Percentiles rank a stretch among this genome's conserved stretches.
Evolutionary conservation across 2,888 invertebrate species (phyloP).

Genomic region (Synergus itoensis): DNA sequence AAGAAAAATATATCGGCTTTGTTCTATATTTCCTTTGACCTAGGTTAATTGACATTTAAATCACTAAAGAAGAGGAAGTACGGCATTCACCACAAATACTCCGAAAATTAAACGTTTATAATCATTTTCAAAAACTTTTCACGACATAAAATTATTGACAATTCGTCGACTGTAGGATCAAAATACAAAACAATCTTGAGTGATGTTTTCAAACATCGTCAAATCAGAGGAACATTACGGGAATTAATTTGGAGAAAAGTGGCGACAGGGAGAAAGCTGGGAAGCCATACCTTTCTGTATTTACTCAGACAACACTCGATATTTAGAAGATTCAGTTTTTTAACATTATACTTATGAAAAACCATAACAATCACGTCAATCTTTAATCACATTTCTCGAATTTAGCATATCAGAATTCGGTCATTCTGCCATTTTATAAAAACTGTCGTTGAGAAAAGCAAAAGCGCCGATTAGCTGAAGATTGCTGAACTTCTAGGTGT

Average conservation of each 20-base stretch:
- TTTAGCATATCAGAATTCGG: background rate
- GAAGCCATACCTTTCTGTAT: slow-evolving; percentile 6
- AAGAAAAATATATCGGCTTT: slow-evolving; percentile 19
- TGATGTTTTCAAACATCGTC: slow-evolving; percentile 26
- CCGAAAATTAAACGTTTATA: background rate
- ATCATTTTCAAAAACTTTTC: background rate
- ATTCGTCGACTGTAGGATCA: background rate
- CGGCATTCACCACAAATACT: background rate
- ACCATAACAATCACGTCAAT: slow-evolving; percentile 10
- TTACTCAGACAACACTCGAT: slow-evolving; percentile 4
- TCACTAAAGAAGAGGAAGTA: slow-evolving; percentile 19
- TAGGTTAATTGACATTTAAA: background rate
- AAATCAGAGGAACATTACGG: background rate
- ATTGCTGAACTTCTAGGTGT: background rate
- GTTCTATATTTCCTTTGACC: background rate
- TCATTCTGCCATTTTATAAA: slow-evolving; percentile 32
- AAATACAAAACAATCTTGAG: slow-evolving; percentile 20
- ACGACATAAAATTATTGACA: slow-evolving; percentile 1
- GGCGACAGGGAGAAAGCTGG: background rate
- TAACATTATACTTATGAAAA: background rate
- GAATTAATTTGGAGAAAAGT: background rate
- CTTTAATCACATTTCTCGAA: background rate
- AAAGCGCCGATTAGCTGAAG: background rate
- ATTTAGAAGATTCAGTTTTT: slow-evolving; percentile 23
- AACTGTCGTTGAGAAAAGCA: background rate